Percentiles rank a stretch among this genome's conserved stretches.
phyloP scores from a whole-genome alignment of 1,140 invertebrate species.

The Phymorhynchus buccinoides region DNA sequence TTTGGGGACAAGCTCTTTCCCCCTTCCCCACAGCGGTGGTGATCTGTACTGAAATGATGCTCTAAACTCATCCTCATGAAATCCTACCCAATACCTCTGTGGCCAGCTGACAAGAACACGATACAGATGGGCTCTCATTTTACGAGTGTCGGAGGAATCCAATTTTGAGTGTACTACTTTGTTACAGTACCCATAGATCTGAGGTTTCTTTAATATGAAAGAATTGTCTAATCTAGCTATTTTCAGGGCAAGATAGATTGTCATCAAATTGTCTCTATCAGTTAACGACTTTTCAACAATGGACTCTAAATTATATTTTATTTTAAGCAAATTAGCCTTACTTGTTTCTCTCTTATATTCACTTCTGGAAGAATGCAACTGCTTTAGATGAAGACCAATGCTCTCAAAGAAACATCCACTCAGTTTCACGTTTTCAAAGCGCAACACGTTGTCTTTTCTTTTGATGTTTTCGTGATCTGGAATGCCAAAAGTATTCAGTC shows the following conservation, averaged over 20 bases:
- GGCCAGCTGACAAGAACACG: conserved; percentile 15
- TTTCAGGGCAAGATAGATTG: not conserved
- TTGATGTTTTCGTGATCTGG: not conserved
- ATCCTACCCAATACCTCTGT: not conserved
- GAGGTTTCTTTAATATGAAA: not conserved
- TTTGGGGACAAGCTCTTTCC: not conserved
- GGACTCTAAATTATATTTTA: not conserved
- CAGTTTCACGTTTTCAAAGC: not conserved
- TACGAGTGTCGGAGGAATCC: not conserved
- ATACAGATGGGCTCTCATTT: not conserved
- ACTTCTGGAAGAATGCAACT: not conserved
- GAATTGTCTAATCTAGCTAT: not conserved
- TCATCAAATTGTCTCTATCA: conserved; percentile 10
- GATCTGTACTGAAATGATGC: not conserved
- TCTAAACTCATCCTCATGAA: not conserved
- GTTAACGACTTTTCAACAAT: not conserved
- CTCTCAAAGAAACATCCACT: conserved; percentile 8
- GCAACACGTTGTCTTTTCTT: not conserved
- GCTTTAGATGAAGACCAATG: not conserved
- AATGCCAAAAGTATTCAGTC: not conserved
- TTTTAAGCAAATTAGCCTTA: not conserved
- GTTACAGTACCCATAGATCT: not conserved
- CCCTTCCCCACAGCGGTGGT: not conserved
- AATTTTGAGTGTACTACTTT: not conserved
- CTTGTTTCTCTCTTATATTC: not conserved